Conservation (phyloP, 2,888 invertebrate genomes). For the Aporophyla lueneburgensis region DNA sequence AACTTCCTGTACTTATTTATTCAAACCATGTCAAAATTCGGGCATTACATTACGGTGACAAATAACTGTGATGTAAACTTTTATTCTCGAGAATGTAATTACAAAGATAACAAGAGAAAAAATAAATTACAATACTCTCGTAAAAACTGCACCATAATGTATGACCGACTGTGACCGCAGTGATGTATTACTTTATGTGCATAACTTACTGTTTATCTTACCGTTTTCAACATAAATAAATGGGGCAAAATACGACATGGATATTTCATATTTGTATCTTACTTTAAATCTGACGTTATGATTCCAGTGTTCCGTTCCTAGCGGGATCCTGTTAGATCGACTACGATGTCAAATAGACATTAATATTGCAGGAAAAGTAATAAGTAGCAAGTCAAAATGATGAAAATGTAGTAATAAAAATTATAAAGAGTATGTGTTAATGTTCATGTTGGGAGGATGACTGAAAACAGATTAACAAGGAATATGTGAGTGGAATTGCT, state of each 20-base stretch:
- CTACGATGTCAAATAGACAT: not conserved
- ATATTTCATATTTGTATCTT: conserved; percentile 31
- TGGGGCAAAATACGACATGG: conserved; percentile 31
- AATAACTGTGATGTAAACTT: conserved; percentile 38
- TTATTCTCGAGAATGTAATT: conserved; percentile 9
- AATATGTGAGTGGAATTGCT: no score
- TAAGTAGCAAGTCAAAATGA: not conserved
- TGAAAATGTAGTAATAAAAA: not conserved
- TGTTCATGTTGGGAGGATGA: no score
- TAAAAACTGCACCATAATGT: conserved; percentile 26
- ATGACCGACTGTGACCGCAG: conserved; percentile 2
- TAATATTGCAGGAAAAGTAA: not conserved
- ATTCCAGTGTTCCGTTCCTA: not conserved
- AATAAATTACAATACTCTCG: conserved; percentile 11
- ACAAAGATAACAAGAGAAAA: conserved; percentile 15
- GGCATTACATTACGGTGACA: not conserved
- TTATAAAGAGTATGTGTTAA: no score
- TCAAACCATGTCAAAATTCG: not conserved
- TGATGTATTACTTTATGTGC: conserved; percentile 9
- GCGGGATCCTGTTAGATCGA: not conserved
- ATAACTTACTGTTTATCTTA: conserved; percentile 35
- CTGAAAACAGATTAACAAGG: no score
- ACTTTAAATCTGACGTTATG: conserved; percentile 17
- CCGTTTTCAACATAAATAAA: conserved; percentile 36
- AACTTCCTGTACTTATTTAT: not conserved